phyloP scores from a whole-genome alignment of 1,140 invertebrate species.

The Pseudoatta argentina region DNA sequence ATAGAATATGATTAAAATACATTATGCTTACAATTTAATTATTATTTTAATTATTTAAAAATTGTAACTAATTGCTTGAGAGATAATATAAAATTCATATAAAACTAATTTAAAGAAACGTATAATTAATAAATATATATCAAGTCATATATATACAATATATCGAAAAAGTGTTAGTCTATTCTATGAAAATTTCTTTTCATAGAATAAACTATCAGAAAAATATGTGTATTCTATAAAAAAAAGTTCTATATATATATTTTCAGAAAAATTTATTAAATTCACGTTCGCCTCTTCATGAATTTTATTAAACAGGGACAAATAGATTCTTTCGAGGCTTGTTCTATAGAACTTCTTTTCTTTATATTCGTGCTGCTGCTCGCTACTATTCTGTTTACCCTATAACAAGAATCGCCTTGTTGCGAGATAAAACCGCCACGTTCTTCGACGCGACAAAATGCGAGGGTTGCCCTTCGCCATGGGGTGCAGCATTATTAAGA shows the following conservation, averaged over 20 bases:
- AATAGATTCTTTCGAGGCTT: neutral
- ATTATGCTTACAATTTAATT: neutral
- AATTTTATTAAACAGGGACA: slow-evolving; percentile 18
- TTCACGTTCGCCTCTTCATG: neutral
- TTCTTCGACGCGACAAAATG: slow-evolving; percentile 30
- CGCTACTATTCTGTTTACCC: slow-evolving; percentile 30
- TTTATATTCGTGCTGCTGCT: neutral
- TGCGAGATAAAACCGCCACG: slow-evolving; percentile 40
- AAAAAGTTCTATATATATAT: neutral
- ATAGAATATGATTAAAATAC: neutral
- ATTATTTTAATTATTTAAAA: neutral
- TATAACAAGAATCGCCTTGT: slow-evolving; percentile 31
- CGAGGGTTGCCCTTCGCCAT: slow-evolving; percentile 30
- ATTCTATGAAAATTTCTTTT: neutral
- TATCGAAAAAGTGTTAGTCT: neutral
- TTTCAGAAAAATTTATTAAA: neutral
- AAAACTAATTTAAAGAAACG: neutral
- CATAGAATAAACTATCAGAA: no score
- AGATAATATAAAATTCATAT: neutral
- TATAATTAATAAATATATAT: neutral
- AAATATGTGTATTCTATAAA: neutral
- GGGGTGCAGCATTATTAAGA: slow-evolving; percentile 41
- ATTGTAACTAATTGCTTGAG: neutral
- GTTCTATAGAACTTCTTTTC: slow-evolving; percentile 17
- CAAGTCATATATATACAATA: neutral